Evolutionary conservation across 2,113 vertebrate species (phyloP), one percentile per base, ranked within the genome.

Genomic region (Anoura caudifer): DNA sequence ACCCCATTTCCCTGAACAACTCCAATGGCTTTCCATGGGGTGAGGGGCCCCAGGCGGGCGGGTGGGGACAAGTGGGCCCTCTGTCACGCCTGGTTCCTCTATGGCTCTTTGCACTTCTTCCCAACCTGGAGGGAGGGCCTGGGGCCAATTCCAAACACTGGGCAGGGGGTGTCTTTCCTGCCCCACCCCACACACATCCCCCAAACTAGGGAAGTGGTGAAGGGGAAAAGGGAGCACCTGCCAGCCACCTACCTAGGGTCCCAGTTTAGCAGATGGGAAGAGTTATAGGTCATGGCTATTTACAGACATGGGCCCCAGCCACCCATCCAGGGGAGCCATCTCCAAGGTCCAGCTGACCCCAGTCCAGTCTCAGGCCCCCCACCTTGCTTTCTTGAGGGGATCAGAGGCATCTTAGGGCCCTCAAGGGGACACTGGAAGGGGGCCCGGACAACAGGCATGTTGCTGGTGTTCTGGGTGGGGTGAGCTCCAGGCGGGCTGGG

Each of bases 11-110:
- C 96, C 96, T 97, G 97, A 97, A 97, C 96, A 1, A 95, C 96
- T 85, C 95, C 97, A 97, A 98, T 98, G 96, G 97, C 96, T 97
- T 97, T 96, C 96, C 0, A 91, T 75, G 87, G 79, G 91, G 95
- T 84, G 67, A 77, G 82, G 96, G 80, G 91, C 56, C 82, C 67
- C 28, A 33, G 67, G 76, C 36, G 15, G 41, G 87, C 1, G 77
- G 79, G 22, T 12, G 36, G 95, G 76, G 45, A 56, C 8, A 84
- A 45, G 76, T 33, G 85, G 45, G 81, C 38, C 65, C 22, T 0
- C 5, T 16, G 79, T 17, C 47, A 89, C 75, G 86, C 96, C 91
- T 41, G 26, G 75, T 87, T 92, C 87, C 50, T 72, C 92, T 97
- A 97, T 97, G 96, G 97, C 96, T 95, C 77, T 96, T 79, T 92